Evolutionary conservation across 2,888 invertebrate genomes (phyloP).

Genomic region (Steinernema hermaphroditum): DNA sequence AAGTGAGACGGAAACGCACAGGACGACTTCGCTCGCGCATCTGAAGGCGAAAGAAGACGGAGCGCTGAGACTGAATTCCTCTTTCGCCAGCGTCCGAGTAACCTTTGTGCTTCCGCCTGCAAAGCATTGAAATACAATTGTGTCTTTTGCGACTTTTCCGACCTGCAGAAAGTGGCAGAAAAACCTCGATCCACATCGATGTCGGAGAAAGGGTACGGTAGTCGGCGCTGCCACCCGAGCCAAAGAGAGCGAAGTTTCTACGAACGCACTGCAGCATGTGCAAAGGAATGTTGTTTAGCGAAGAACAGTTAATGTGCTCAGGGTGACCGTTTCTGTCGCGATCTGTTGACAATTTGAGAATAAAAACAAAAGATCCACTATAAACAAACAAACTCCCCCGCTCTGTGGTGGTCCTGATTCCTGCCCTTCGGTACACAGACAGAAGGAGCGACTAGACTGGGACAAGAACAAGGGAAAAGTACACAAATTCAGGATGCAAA

Average conservation of each 20-base stretch:
- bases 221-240: not conserved
- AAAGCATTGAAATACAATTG: conserved; percentile 18
- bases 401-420: not conserved
- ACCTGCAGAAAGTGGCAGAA: not conserved
- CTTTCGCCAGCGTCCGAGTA: not conserved
- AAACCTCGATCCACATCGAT: not conserved
- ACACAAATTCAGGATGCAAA: not conserved
- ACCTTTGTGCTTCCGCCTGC: conserved; percentile 15
- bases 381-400: conserved; percentile 20
- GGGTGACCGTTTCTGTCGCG: not conserved
- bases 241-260: not conserved
- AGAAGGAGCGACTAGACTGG: not conserved
- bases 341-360: not conserved
- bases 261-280: not conserved
- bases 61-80: not conserved
- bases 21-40: not conserved
- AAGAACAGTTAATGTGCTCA: not conserved
- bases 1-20: conserved; percentile 9
- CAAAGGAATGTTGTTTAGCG: conserved; percentile 2
- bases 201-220: not conserved
- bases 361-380: not conserved
- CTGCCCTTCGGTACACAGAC: not conserved
- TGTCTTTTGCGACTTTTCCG: not conserved
- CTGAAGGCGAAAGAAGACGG: not conserved
- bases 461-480: not conserved